A percentile compares a stretch with the other conserved stretches of the same genome.
Evolutionary conservation across 2,113 vertebrate species (phyloP).

Genomic region (Sphaerodactylus townsendi): DNA sequence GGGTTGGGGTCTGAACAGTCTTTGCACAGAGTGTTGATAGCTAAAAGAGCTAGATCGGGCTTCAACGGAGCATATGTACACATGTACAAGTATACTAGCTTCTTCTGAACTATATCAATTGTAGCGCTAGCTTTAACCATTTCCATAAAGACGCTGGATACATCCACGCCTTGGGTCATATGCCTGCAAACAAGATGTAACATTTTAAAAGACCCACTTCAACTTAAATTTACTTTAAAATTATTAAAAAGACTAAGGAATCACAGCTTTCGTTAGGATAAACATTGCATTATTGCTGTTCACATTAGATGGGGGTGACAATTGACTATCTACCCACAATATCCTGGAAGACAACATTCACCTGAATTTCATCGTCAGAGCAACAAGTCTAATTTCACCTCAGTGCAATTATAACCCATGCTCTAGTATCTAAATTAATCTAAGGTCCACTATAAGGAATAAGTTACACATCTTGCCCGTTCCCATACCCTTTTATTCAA

Average conservation of each 20-base stretch:
- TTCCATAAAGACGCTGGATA: conserved; percentile 91
- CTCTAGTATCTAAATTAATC: too few species aligned
- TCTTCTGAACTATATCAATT: conserved; percentile 92
- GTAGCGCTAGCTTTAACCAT: conserved; percentile 95
- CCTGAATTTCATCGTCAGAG: not conserved
- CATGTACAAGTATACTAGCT: conserved; percentile 92
- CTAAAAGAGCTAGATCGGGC: conserved; percentile 90
- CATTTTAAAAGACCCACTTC: not conserved
- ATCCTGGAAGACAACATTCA: not conserved
- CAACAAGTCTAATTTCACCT: not conserved
- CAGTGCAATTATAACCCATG: not conserved
- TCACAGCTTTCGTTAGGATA: not conserved
- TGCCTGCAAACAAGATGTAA: conserved; percentile 69
- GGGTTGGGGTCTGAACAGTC: conserved; percentile 94
- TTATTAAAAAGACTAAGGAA: not conserved
- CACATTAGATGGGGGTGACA: not conserved
- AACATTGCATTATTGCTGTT: not conserved
- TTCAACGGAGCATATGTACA: conserved; percentile 87
- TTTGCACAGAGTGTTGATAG: conserved; percentile 91
- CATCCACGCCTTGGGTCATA: conserved; percentile 91
- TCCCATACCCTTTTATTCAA: not conserved
- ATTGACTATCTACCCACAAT: not conserved
- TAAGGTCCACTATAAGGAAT: not conserved
- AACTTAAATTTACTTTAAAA: not conserved
- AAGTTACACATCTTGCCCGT: not conserved